phyloP scores from a whole-genome alignment of 2,113 vertebrate species.

The Corythornis madagascariensis region DNA sequence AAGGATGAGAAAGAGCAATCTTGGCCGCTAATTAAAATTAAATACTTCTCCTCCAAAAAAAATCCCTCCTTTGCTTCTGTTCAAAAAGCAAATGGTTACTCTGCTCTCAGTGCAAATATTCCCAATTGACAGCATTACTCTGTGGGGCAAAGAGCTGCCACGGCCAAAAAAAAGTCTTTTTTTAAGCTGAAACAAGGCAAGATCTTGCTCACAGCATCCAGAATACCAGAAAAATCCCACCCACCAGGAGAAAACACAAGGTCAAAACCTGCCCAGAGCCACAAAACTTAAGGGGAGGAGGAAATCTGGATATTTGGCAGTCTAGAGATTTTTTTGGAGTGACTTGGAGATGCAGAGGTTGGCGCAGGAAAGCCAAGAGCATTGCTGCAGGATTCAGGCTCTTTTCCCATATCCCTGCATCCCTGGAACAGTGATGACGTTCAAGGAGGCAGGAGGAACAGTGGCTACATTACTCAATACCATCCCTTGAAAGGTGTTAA shows the following conservation, averaged over 20 bases:
- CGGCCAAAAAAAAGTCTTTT: accelerated
- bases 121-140: background rate
- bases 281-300: background rate
- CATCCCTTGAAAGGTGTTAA: background rate
- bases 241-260: background rate
- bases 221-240: background rate
- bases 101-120: background rate
- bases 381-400: background rate
- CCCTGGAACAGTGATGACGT: background rate
- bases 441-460: background rate
- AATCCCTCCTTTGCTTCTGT: background rate
- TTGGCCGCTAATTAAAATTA: constrained; percentile 20
- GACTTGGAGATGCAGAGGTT: background rate
- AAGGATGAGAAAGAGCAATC: background rate
- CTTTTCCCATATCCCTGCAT: background rate
- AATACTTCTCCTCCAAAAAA: background rate
- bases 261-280: background rate
- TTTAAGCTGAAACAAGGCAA: background rate
- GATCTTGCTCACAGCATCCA: background rate
- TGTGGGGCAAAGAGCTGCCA: background rate
- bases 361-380: background rate
- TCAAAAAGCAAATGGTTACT: background rate
- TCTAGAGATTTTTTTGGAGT: background rate
- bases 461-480: accelerated
- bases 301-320: background rate